Percentiles rank a stretch among this genome's conserved stretches.
Evolutionary conservation across 2,797 vertebrate genomes (phyloP).

Genomic region (Cyprinodon diabolis): DNA sequence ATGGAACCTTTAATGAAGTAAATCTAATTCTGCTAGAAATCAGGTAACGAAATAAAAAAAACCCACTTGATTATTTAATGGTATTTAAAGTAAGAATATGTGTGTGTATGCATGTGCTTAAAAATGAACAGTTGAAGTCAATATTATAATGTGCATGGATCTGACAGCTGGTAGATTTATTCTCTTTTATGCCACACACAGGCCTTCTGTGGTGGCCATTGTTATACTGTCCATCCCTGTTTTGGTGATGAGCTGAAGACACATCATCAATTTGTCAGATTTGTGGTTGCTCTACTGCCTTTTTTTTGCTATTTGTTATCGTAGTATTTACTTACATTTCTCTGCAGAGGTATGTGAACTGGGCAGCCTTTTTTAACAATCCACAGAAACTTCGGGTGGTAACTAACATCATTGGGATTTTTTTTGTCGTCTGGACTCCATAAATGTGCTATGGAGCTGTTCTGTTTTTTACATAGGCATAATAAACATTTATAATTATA

Average conservation of each 20-base stretch:
- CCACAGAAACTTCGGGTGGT: constrained; percentile 29
- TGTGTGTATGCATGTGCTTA: too few relatives aligned
- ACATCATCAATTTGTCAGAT: background rate
- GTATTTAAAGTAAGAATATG: too few relatives aligned
- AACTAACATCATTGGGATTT: constrained; percentile 16
- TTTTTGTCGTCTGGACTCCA: constrained; percentile 29
- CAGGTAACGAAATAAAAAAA: too few relatives aligned
- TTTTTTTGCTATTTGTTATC: background rate
- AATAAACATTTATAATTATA: accelerated
- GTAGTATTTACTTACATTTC: constrained; percentile 17
- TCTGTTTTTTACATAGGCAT: background rate
- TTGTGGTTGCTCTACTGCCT: background rate
- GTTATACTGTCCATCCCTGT: constrained; percentile 23
- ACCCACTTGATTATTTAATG: too few relatives aligned
- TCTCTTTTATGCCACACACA: too few relatives aligned
- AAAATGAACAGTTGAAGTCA: too few relatives aligned
- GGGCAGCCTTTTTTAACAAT: constrained; percentile 39
- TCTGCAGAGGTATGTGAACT: constrained; percentile 20
- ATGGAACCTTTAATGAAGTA: too few relatives aligned
- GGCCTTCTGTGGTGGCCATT: background rate
- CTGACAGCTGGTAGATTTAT: too few relatives aligned
- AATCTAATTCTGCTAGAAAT: too few relatives aligned
- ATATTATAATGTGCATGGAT: too few relatives aligned
- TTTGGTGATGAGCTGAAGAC: constrained; percentile 5
- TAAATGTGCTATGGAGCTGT: constrained; percentile 21